A percentile compares a stretch with the other conserved stretches of the same genome.
phyloP scores from a whole-genome alignment of 2,888 invertebrate genomes.

The Ormyrus labotus region DNA sequence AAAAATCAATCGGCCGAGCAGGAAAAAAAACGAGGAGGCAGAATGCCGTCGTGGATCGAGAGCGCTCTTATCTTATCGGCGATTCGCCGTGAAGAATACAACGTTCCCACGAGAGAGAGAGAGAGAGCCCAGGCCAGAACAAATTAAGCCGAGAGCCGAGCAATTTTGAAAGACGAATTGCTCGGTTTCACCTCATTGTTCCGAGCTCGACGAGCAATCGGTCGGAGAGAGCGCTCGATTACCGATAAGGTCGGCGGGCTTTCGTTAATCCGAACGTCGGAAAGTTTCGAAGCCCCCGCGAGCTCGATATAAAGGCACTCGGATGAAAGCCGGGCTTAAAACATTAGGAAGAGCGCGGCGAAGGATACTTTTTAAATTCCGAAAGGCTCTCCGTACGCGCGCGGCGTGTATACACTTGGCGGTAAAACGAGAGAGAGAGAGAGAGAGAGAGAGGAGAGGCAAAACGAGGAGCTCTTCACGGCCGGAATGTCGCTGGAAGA shows the following conservation, averaged over 20 bases:
- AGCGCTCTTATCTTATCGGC: constrained; percentile 13
- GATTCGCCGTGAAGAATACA: neutral
- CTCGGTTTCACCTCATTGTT: too few relatives aligned
- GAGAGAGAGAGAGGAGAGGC: constrained; percentile 34
- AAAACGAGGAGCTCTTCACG: constrained; percentile 52
- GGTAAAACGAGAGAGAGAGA: constrained; percentile 2
- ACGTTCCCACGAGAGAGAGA: too few relatives aligned
- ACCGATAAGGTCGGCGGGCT: neutral
- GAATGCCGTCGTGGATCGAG: too few relatives aligned
- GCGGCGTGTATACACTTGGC: neutral
- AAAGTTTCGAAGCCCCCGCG: neutral
- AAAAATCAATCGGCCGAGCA: neutral
- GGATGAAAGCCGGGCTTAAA: neutral
- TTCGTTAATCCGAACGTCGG: too few relatives aligned
- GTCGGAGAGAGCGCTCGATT: neutral
- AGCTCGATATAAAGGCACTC: neutral
- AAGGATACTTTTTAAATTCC: constrained; percentile 38
- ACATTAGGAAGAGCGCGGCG: constrained; percentile 4
- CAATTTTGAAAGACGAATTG: too few relatives aligned
- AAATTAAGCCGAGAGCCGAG: too few relatives aligned
- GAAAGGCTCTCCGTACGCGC: constrained; percentile 4
- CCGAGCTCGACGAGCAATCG: too few relatives aligned
- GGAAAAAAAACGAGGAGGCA: too few relatives aligned
- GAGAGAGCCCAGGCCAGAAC: too few relatives aligned
- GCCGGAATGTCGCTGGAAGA: constrained; percentile 55